A percentile compares a stretch with the other conserved stretches of the same genome.
These are phyloP conservation scores for Gallinago nigripennis DNA, from an alignment of 2,797 vertebrate species.

Conservation along the genomic window DNA sequence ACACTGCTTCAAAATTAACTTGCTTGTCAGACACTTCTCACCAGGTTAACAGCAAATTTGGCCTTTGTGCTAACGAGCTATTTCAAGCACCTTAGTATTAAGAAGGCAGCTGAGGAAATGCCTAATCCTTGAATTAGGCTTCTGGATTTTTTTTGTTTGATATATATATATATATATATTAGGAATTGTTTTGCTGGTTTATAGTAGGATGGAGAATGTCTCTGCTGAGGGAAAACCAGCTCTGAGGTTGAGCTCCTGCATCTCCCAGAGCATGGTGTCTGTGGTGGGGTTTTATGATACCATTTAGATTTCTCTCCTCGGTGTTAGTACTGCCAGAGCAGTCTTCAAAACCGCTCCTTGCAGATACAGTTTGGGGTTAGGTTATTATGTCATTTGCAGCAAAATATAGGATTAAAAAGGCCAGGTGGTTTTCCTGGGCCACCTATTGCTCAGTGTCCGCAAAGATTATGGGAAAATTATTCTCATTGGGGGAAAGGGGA, in stretches of 20 bases:
- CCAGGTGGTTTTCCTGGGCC: neutral
- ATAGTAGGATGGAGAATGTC: neutral
- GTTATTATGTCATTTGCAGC: neutral
- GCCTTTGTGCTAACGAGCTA: neutral
- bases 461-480: neutral
- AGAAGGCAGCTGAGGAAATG: neutral
- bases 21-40: neutral
- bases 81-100: accelerated
- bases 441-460: neutral
- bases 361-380: neutral
- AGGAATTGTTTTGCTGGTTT: neutral
- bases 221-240: neutral
- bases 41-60: neutral
- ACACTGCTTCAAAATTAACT: neutral
- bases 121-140: neutral
- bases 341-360: neutral
- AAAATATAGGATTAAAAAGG: neutral
- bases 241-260: neutral
- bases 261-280: neutral
- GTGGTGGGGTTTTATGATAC: neutral
- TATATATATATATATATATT: too few species aligned
- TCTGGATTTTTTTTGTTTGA: too few species aligned
- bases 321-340: neutral
- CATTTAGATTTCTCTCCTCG: neutral
- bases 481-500: neutral